Evolutionary conservation across 2,113 vertebrate species (phyloP).

Genomic region (Corapipo altera): DNA sequence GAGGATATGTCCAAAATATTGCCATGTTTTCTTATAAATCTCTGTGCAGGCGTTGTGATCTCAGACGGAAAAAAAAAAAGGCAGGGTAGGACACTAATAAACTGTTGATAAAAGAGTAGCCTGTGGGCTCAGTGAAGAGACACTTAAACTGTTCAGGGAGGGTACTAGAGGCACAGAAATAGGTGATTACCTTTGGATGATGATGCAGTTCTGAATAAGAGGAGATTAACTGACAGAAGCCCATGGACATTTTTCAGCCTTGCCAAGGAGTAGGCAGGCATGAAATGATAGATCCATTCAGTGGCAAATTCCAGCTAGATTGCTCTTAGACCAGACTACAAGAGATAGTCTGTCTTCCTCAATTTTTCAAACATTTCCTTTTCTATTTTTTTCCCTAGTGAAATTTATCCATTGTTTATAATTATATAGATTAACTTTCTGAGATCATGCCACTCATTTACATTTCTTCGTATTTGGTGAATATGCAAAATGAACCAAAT

Average conservation of each 20-base stretch:
- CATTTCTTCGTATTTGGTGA: background rate
- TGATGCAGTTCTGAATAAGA: background rate
- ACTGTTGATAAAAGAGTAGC: slow-evolving; percentile 22
- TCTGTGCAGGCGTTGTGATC: background rate
- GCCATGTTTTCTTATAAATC: background rate
- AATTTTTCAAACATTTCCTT: background rate
- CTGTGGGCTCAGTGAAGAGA: background rate
- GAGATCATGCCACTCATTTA: background rate
- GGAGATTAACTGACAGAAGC: background rate
- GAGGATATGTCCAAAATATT: background rate
- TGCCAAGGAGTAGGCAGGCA: background rate
- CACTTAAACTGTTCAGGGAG: slow-evolving; percentile 15
- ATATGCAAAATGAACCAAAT: background rate
- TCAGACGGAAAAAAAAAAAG: background rate
- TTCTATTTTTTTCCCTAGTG: background rate
- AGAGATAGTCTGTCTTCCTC: background rate
- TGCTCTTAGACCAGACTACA: background rate
- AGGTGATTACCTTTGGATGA: slow-evolving; percentile 10
- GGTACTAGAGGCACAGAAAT: slow-evolving; percentile 11
- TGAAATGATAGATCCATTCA: background rate
- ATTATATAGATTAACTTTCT: background rate
- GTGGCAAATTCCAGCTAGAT: background rate
- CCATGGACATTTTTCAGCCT: background rate
- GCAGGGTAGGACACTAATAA: slow-evolving; percentile 12
- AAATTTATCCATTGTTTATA: background rate